Base-by-base conservation (phyloP, 2,113 vertebrate species). In the Saguinus imperator region DNA sequence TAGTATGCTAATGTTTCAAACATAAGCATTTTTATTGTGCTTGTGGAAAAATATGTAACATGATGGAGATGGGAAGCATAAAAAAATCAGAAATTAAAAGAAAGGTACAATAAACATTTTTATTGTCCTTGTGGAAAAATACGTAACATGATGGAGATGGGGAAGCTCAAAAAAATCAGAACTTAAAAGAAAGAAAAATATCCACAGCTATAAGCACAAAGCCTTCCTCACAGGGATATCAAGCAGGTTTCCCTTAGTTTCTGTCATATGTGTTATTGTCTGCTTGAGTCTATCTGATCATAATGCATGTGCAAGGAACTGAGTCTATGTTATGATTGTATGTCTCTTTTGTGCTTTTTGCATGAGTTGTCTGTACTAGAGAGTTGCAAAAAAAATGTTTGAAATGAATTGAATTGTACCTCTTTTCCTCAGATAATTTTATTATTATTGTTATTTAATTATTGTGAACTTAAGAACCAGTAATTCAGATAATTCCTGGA, bases 381-480 rank as follows among this genome's bases (percentile, higher is more conserved):
- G 1, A 66, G 1, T 50, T 32, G 11, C 35, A 37, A 25, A 73
- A 84, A 84, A 35, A 29, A 68, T 87, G 25, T 14, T 52, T 87
- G 16, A 43, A 83, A 52, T 58, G 52, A 80, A 50, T 5, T 11
- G 64, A 68, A 64, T 91, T 79, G 43, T 90, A 32, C 73, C 45
- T 6, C 23, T 83, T 66, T 87, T 95, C 37, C 29, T 94, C 37
- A 37, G 9, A 7, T 32, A 48, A 35, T 77, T 87, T 90, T 50
- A 84, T 58, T 70, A 55, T 64, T 61, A 72, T 45, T 75, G 6
- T 89, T 94, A 52, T 48, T 92, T 94, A 85, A 80, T 88, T 88
- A 55, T 84, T 75, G 12, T 68, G 25, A 25, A 61, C 8, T 17
- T 27, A 70, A 48, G 48, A 91, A 14, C 8, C 43, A 84, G 12